Base-by-base conservation (phyloP, 2,888 invertebrate species). In the Acanthococcus lagerstroemiae region DNA sequence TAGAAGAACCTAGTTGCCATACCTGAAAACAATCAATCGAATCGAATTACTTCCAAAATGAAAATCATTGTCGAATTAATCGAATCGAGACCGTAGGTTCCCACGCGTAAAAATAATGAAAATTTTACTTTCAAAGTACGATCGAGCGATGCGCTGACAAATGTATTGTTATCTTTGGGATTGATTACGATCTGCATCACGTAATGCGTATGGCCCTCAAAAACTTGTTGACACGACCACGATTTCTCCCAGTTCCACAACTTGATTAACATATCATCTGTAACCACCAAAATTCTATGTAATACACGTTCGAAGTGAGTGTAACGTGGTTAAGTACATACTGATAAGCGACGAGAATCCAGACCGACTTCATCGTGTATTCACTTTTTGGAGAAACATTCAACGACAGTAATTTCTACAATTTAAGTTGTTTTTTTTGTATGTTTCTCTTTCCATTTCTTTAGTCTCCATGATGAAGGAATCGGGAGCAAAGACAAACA, bases 161-260 rank as follows among this genome's bases (percentile, higher is more conserved):
- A 99, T 45, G 97, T 97, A 77, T 99, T 99, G 78, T 97, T 99
- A 76, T 99, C 99, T 77, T 99, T 99, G 0, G 99, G 99, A 78
- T 99, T 99, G 74, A 99, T 90, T 0, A 95, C 96, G 72, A 99
- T 90, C 78, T 99, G 97, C 99, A 99, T 99, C 1, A 99, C 95
- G 75, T 99, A 99, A 77, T 99, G 99, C 0, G 95, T 92, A 79
- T 99, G 99, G 0, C 97, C 97, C 75, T 99, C 99, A 75, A 99
- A 99, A 15, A 95, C 91, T 76, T 99, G 96, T 75, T 97, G 96
- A 73, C 95, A 94, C 0, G 89, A 83, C 97, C 97, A 99, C 73
- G 90, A 84, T 75, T 96, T 95, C 65, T 99, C 99, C 99, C 99
- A 99, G 77, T 99, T 99, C 99, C 99, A 99, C 67, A 99, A 77